phyloP scores from a whole-genome alignment of 2,113 vertebrate species.

The Asarcornis scutulata region DNA sequence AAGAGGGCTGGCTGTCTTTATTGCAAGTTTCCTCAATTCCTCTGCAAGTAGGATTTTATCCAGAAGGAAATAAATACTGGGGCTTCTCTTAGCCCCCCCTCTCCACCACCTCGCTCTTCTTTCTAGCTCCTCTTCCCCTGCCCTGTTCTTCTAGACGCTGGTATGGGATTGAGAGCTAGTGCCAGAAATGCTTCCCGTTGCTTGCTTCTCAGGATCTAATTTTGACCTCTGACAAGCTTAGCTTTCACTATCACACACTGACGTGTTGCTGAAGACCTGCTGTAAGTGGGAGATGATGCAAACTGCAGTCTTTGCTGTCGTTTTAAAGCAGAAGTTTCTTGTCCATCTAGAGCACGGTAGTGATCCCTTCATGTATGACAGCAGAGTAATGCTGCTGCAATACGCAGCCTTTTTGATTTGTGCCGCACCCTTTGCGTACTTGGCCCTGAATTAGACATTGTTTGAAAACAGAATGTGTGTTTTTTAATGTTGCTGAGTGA shows the following conservation, averaged over 20 bases:
- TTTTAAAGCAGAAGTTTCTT: conserved; percentile 1
- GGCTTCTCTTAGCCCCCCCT: not conserved
- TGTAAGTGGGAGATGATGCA: not conserved
- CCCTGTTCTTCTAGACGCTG: not conserved
- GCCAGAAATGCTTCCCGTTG: conserved; percentile 37
- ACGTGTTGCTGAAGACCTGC: not conserved
- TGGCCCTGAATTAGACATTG: not conserved
- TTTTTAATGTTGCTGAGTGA: not conserved
- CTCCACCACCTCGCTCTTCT: not conserved
- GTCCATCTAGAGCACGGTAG: too few relatives aligned
- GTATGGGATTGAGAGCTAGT: not conserved
- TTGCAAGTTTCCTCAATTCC: not conserved
- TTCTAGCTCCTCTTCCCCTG: not conserved
- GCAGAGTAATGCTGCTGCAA: not conserved
- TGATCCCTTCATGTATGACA: not conserved
- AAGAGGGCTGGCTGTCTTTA: not conserved
- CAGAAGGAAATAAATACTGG: not conserved
- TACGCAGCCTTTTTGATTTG: not conserved
- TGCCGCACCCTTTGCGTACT: not conserved
- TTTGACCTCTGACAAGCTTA: conserved; percentile 25
- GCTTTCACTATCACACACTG: not conserved
- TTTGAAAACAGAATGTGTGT: not conserved
- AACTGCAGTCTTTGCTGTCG: not conserved
- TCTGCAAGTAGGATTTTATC: not conserved
- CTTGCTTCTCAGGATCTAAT: conserved; percentile 40